These are phyloP conservation scores for Phengaris arion DNA, from an alignment of 2,888 invertebrate species.

Conservation along the genomic window DNA sequence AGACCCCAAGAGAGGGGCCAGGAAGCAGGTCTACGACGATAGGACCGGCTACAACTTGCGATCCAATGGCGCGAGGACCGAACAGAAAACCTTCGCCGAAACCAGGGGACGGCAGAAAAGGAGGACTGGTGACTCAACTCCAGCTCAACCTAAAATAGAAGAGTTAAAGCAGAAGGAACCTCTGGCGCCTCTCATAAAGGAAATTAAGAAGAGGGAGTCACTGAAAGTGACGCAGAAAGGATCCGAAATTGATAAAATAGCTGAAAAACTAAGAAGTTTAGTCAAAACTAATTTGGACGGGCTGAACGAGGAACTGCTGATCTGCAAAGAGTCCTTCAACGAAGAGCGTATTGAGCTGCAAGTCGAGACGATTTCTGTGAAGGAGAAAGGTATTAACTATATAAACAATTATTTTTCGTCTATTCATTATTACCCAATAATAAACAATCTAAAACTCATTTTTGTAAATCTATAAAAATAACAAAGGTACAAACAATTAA, in stretches of 20 bases:
- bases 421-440: too few species aligned
- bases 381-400: constrained; percentile 46
- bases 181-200: constrained; percentile 67
- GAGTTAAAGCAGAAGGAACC: constrained; percentile 52
- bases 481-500: too few species aligned
- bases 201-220: constrained; percentile 61
- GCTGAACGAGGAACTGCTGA: constrained; percentile 58
- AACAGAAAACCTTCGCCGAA: constrained; percentile 57
- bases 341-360: constrained; percentile 43
- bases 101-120: constrained; percentile 48
- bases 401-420: too few species aligned
- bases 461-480: too few species aligned
- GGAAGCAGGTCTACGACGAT: constrained; percentile 47
- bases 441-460: too few species aligned
- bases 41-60: constrained; percentile 62
- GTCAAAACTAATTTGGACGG: constrained; percentile 54
- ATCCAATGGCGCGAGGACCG: constrained; percentile 59
- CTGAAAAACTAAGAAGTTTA: constrained; percentile 66
- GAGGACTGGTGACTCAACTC: constrained; percentile 38
- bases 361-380: constrained; percentile 31
- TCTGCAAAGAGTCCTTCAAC: constrained; percentile 63
- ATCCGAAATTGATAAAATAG: constrained; percentile 69
- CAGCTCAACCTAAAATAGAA: constrained; percentile 37
- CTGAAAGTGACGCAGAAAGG: constrained; percentile 52
- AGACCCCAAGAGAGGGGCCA: constrained; percentile 47